Evolutionary conservation across 2,797 vertebrate species (phyloP), one percentile per base, ranked within the genome.

Genomic region (Furcifer pardalis): DNA sequence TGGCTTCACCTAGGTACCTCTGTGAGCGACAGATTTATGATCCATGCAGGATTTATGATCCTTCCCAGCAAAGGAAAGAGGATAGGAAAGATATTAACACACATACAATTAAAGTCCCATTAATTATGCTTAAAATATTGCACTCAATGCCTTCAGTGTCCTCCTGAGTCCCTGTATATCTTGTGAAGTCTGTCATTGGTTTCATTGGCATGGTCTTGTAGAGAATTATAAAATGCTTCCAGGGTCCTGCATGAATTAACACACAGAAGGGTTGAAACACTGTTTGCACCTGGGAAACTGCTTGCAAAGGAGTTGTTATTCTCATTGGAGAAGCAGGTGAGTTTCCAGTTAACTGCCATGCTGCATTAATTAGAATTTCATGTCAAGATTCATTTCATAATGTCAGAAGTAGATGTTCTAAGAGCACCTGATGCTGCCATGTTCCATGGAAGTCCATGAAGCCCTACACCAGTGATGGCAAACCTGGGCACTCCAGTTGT

Each of bases 71-170:
- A 74, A 1, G 23, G 27, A n/a, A 15, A 27, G 77, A n/a, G 19
- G 19, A 23, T 35, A 30, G 30, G 74, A 46, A 59, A 60, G 30
- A 7, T 30, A 52, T 37, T 35, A 25, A 13, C 75, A 76, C 15
- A 49, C 60, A 12, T 30, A 17, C 30, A 65, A 13, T 17, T 68
- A 42, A 73, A 25, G 35, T 42, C 27, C 63, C 66, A 27, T 62
- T 46, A 78, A 71, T 35, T 15, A 46, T 5, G 6, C 72, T 85
- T 81, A 69, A 46, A 60, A 81, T 85, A 60, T 69, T 76, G 49
- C 49, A 81, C 23, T 4, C 12, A 19, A 17, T 27, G 25, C 42
- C 35, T 42, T 68, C 56, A 56, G 1, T 42, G 52, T 37, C 66
- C 9, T 44, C n/a, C 42, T 71, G 30, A 71, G 30, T 76, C 32